A percentile compares a stretch with the other conserved stretches of the same genome.
phyloP scores from a whole-genome alignment of 92 coral and sea anemone genomes.

The Virgularia gustaviana region DNA sequence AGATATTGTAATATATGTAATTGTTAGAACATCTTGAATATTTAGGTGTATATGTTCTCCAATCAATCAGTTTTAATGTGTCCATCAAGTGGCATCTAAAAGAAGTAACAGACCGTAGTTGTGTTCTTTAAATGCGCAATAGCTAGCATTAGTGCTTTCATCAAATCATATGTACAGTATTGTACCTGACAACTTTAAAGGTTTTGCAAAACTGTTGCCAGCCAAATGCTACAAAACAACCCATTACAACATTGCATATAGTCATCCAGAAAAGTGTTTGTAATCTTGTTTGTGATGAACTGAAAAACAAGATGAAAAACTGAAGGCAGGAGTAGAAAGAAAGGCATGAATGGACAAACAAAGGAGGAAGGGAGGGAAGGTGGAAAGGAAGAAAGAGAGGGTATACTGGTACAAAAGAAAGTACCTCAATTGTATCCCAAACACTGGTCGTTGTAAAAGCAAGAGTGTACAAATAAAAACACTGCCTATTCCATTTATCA shows the following conservation, averaged over 20 bases:
- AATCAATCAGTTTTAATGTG: slow-evolving; percentile 22
- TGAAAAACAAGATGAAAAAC: background rate
- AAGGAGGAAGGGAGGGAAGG: too few relatives aligned
- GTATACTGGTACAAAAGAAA: background rate
- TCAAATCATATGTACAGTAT: too few relatives aligned
- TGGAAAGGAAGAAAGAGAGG: background rate
- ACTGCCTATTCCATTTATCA: slow-evolving; percentile 8
- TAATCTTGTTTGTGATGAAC: slow-evolving; percentile 1
- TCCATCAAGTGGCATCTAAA: slow-evolving; percentile 15
- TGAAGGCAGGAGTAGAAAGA: too few relatives aligned
- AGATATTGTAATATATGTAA: slow-evolving; percentile 17
- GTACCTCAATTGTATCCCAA: background rate
- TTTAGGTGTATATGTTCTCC: slow-evolving; percentile 36
- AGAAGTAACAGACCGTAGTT: background rate
- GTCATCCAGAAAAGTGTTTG: background rate
- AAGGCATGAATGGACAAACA: too few relatives aligned
- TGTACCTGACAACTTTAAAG: slow-evolving; percentile 35
- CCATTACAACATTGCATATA: background rate
- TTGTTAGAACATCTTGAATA: slow-evolving; percentile 31
- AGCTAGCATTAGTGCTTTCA: too few relatives aligned
- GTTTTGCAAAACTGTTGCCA: slow-evolving; percentile 18
- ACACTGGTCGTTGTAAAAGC: slow-evolving; percentile 4
- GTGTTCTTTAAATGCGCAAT: too few relatives aligned
- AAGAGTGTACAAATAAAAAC: background rate
- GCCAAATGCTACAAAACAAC: slow-evolving; percentile 3